Evolutionary conservation across 2,113 vertebrate species (phyloP), one percentile per base, ranked within the genome.

Genomic region (Pedetes capensis): DNA sequence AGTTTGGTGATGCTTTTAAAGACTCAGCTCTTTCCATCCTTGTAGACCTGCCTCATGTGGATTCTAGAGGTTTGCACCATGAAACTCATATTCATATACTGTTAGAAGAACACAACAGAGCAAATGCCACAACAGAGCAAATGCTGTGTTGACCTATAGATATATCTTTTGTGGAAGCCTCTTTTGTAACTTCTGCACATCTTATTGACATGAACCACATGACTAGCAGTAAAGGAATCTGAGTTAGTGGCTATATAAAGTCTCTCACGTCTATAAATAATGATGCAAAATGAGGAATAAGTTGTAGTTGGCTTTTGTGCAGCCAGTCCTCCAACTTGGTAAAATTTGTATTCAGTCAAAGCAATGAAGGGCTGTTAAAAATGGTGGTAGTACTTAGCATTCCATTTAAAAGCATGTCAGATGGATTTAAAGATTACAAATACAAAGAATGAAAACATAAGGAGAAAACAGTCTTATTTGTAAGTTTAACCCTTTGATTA

Each of bases 241-340:
- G 27, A 42, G 9, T 12, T 42, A n/a, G 6, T n/a, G 23, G 25
- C 20, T 6, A 1, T 0, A 27, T 23, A 32, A n/a, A 3, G 61
- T 14, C 68, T 57, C 66, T 44, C n/a, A 22, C 1, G n/a, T 27
- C n/a, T 34, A 32, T 5, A 69, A n/a, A 47, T 39, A 78, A 53
- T 8, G 6, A 53, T 64, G 47, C 23, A 44, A 44, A 42, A 18
- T 14, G 23, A n/a, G 23, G 47, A 68, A 10, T 34, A 29, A n/a
- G n/a, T 8, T 23, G 2, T 64, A 22, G 69, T 5, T 51, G 47
- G 51, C 47, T 47, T 44, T 71, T 59, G 16, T 27, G 34, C 23
- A 53, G 37, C 9, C 44, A 61, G 17, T 9, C 18, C 3, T 63
- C 64, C 72, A 22, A 82, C 5, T n/a, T 49, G 5, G 44, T 39